Evolutionary conservation across 2,888 invertebrate species (phyloP), one percentile per base, ranked within the genome.

Genomic region (Cephus spinipes): DNA sequence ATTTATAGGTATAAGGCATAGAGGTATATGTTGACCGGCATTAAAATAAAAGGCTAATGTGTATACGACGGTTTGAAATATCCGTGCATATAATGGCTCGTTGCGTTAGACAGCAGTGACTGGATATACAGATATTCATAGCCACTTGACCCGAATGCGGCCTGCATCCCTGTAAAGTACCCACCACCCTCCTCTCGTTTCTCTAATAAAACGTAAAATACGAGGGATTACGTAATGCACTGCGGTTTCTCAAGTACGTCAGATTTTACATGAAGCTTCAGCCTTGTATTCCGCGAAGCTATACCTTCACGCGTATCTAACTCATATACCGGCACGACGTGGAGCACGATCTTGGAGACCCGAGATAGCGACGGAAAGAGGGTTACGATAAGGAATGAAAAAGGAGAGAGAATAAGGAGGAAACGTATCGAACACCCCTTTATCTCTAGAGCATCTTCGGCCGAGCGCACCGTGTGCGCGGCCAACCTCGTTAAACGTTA

Each of bases 71-170:
- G 55, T 55, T 23, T 55, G 23, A 55, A 55, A 55, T 55, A 55
- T 55, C 55, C 55, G 55, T 55, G 55, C 55, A 55, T 23, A 55
- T 55, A 55, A 55, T 55, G 55, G 23, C 23, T 55, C 55, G 55
- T 75, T 71, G 40, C 36, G 55, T 33, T 36, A 69, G 71, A 75
- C 35, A 35, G 75, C 81, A 81, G 80, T 85, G 79, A 81, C 84
- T 85, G 84, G 81, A 85, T 84, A 78, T 73, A 80, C 78, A 82
- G 85, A 85, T 87, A 87, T 86, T 87, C 85, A 85, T 87, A 87
- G 86, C 82, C 84, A 85, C 83, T 87, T 85, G 87, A 87, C 86
- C 86, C 80, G 84, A 87, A 86, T 87, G 81, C 23, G 55, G 23
- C 55, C 55, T 55, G 55, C 82, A 73, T 68, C 34, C 75, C 76